phyloP scores from a whole-genome alignment of 2,888 invertebrate genomes.

The Galerucella nymphaeae region DNA sequence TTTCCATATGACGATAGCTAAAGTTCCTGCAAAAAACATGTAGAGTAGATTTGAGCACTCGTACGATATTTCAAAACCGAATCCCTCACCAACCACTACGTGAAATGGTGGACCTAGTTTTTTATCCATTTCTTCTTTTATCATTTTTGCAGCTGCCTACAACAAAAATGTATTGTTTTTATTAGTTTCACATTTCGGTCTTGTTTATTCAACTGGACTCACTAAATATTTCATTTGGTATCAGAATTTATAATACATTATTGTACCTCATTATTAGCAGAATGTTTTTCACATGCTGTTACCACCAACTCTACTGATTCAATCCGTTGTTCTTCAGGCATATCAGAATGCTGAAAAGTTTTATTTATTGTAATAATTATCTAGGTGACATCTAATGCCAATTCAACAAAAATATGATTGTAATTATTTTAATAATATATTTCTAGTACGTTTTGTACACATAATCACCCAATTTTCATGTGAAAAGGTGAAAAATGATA shows the following conservation, averaged over 20 bases:
- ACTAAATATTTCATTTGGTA: background rate
- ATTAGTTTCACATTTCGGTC: background rate
- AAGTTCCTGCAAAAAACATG: slow-evolving; percentile 91
- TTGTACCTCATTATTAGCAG: slow-evolving; percentile 82
- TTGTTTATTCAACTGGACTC: too few species aligned
- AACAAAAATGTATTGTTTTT: slow-evolving; percentile 11
- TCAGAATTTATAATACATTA: background rate
- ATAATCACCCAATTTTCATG: too few species aligned
- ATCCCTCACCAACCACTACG: slow-evolving; percentile 95
- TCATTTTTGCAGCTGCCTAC: slow-evolving; percentile 88
- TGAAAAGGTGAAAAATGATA: too few species aligned
- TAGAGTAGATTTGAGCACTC: slow-evolving; percentile 89
- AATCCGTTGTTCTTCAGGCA: slow-evolving; percentile 91
- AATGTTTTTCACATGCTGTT: slow-evolving; percentile 92
- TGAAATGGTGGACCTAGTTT: slow-evolving; percentile 96
- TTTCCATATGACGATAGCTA: slow-evolving; percentile 91
- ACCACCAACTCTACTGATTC: slow-evolving; percentile 93
- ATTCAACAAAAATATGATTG: background rate
- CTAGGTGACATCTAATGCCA: background rate
- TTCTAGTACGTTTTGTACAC: too few species aligned
- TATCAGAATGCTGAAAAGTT: slow-evolving; percentile 87
- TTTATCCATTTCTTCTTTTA: slow-evolving; percentile 95
- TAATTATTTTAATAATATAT: too few species aligned
- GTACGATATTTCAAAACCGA: slow-evolving; percentile 92
- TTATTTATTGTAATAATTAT: background rate